Conservation (phyloP, 92 coral and sea anemone genomes). For the Actinostola sp. region DNA sequence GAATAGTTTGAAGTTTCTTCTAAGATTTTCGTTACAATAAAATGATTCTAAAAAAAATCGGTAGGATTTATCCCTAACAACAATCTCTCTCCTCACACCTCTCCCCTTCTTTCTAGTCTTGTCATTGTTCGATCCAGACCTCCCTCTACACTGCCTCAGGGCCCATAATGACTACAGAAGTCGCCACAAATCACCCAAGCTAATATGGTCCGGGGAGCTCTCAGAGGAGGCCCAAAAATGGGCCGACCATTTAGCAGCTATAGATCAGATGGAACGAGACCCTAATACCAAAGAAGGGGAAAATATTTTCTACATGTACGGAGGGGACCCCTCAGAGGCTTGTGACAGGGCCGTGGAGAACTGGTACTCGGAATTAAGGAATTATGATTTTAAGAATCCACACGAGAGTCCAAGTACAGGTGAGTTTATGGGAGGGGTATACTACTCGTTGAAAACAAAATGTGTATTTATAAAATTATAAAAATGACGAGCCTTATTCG, state of each 20-base stretch:
- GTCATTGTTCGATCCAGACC: conserved; percentile 20
- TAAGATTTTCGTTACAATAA: no score
- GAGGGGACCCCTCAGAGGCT: conserved; percentile 82
- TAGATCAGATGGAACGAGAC: conserved; percentile 87
- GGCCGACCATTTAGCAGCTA: conserved; percentile 92
- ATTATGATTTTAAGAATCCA: conserved; percentile 66
- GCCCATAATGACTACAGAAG: conserved; percentile 73
- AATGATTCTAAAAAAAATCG: no score
- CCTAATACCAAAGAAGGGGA: conserved; percentile 60
- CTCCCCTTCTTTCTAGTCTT: not conserved
- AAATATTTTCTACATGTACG: conserved; percentile 85
- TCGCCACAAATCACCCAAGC: conserved; percentile 66
- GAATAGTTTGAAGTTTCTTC: no score
- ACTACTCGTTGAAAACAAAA: no score
- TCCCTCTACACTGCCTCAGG: conserved; percentile 58
- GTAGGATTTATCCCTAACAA: not conserved
- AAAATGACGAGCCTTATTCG: no score
- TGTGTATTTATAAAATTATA: no score
- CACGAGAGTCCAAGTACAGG: conserved; percentile 70
- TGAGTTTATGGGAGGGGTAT: conserved; percentile 47
- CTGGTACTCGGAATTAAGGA: conserved; percentile 84
- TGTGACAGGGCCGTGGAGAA: conserved; percentile 82
- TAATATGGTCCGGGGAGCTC: conserved; percentile 71
- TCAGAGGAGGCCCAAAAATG: conserved; percentile 82
- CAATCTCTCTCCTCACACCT: not conserved